Evolutionary conservation across 2,797 vertebrate species (phyloP).

Genomic region (Lithobates pipiens): DNA sequence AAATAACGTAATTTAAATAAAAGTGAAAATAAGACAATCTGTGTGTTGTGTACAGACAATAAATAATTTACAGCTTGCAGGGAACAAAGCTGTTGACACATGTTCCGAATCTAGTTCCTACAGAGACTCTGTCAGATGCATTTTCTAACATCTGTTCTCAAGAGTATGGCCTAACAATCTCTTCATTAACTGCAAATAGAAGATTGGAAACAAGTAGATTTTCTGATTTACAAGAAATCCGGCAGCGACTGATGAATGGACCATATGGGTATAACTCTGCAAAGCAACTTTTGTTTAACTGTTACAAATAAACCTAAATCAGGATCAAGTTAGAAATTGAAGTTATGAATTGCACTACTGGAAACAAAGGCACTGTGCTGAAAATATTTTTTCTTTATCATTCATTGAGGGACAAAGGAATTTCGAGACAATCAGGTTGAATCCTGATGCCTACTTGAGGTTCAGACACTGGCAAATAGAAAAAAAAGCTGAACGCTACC

Average conservation of each 20-base stretch:
- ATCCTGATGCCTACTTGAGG: no score
- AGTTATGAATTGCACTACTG: background rate
- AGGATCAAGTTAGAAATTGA: background rate
- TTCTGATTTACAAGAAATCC: slow-evolving; percentile 4
- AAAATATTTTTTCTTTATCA: no score
- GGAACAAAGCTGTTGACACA: slow-evolving; percentile 1
- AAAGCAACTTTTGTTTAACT: slow-evolving; percentile 4
- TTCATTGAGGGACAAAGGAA: no score
- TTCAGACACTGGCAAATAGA: no score
- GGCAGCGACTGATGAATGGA: slow-evolving; percentile 22
- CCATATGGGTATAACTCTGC: slow-evolving; percentile 7
- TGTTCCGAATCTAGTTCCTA: slow-evolving; percentile 16
- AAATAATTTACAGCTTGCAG: slow-evolving; percentile 8
- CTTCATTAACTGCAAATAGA: slow-evolving; percentile 41
- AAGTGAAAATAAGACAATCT: background rate
- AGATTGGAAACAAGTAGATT: slow-evolving; percentile 8
- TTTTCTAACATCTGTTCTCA: slow-evolving; percentile 35
- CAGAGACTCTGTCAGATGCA: slow-evolving; percentile 9
- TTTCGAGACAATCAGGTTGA: no score
- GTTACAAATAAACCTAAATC: background rate
- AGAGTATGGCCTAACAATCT: slow-evolving; percentile 11
- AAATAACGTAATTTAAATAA: background rate
- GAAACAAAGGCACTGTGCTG: no score
- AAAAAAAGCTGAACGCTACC: no score
- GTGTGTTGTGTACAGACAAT: background rate